Percentiles rank a stretch among this genome's conserved stretches.
Evolutionary conservation across 2,797 vertebrate genomes (phyloP).

Genomic region (Sciaenops ocellatus): DNA sequence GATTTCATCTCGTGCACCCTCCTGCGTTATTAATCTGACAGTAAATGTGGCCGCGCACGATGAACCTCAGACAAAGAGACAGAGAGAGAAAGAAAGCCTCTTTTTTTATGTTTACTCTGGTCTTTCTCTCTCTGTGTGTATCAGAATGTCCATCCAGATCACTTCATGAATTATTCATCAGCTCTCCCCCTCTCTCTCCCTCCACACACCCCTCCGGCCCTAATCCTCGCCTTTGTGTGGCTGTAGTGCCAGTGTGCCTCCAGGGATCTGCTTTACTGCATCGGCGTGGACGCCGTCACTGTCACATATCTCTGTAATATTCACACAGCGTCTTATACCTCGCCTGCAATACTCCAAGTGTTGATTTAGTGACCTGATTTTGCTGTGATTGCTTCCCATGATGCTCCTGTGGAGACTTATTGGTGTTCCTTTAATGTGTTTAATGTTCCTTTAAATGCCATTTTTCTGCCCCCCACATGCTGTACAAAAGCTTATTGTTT

Average conservation of each 20-base stretch:
- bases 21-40: slow-evolving; percentile 66
- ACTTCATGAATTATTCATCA: slow-evolving; percentile 81
- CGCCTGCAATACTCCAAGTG: background rate
- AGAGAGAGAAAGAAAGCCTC: background rate
- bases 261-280: slow-evolving; percentile 69
- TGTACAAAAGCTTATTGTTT: background rate
- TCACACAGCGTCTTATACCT: background rate
- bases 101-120: slow-evolving; percentile 36
- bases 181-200: background rate
- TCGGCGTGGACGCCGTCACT: slow-evolving; percentile 65
- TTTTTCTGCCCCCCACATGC: background rate
- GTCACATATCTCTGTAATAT: slow-evolving; percentile 45
- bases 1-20: slow-evolving; percentile 50
- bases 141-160: slow-evolving; percentile 76
- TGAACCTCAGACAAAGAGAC: slow-evolving; percentile 60
- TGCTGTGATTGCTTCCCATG: background rate
- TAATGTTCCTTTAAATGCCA: background rate
- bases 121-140: slow-evolving; percentile 50
- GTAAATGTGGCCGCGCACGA: slow-evolving; percentile 36
- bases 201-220: slow-evolving; percentile 42
- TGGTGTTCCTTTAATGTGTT: background rate
- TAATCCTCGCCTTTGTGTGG: slow-evolving; percentile 83
- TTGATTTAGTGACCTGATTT: slow-evolving; percentile 41
- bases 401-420: background rate
- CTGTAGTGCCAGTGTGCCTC: slow-evolving; percentile 71